These are phyloP conservation scores for Phainopepla nitens DNA, from an alignment of 2,113 vertebrate species.

Conservation along the genomic window DNA sequence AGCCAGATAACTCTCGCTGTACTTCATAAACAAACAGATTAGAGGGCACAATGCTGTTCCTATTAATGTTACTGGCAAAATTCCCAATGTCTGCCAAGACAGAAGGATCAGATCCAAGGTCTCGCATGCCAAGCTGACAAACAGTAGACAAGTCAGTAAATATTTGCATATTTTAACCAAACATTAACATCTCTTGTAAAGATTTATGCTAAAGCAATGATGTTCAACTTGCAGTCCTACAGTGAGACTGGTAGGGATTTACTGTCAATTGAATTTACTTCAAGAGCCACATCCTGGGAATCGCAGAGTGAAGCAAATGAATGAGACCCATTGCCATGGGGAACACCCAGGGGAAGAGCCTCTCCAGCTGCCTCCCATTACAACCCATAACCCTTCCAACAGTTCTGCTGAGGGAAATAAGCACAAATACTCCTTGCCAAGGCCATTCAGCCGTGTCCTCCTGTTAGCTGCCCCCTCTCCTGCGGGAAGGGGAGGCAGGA, in stretches of 20 bases:
- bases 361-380: constrained; percentile 43
- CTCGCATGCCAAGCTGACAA: constrained; percentile 58
- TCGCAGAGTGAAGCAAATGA: not conserved
- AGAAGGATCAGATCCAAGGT: constrained; percentile 64
- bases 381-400: not conserved
- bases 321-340: constrained; percentile 1
- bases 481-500: not conserved
- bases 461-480: not conserved
- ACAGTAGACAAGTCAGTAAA: constrained; percentile 68
- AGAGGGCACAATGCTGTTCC: constrained; percentile 62
- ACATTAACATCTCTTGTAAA: constrained; percentile 62
- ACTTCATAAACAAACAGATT: constrained; percentile 68
- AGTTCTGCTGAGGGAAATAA: not conserved
- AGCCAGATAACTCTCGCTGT: constrained; percentile 51
- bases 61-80: constrained; percentile 63
- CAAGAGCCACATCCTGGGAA: constrained; percentile 19
- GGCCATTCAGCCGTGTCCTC: not conserved
- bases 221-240: constrained; percentile 54
- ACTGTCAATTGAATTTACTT: not conserved
- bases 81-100: constrained; percentile 65
- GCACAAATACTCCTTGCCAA: not conserved
- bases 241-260: constrained; percentile 4
- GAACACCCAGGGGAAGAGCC: not conserved
- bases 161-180: constrained; percentile 68
- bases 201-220: constrained; percentile 57